phyloP scores from a whole-genome alignment of 37 sponge, comb jelly and placozoan species.

The Ephydatia muelleri region DNA sequence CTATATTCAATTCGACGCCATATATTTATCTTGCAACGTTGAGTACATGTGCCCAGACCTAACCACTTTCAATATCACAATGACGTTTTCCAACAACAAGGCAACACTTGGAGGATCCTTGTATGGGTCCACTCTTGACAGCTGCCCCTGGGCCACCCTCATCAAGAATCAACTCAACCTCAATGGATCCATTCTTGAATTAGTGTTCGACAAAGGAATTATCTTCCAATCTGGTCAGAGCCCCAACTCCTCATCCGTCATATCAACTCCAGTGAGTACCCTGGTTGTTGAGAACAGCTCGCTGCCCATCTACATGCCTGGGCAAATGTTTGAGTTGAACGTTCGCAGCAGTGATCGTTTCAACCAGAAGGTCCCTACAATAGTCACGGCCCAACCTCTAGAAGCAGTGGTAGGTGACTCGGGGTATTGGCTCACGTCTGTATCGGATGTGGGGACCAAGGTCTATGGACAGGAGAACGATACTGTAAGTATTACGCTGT shows the following conservation, averaged over 20 bases:
- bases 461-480: background rate
- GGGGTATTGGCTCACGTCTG: background rate
- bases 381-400: background rate
- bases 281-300: background rate
- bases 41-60: slow-evolving; percentile 3
- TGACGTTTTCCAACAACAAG: slow-evolving; percentile 20
- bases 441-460: background rate
- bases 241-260: background rate
- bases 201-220: background rate
- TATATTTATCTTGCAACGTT: background rate
- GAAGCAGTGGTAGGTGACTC: background rate
- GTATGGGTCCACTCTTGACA: slow-evolving; percentile 53
- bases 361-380: background rate
- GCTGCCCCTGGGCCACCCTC: slow-evolving; percentile 28
- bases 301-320: background rate
- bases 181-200: background rate
- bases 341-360: background rate
- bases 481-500: background rate
- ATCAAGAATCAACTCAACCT: background rate
- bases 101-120: slow-evolving; percentile 26
- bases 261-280: background rate
- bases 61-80: background rate
- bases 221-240: background rate
- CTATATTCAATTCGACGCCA: slow-evolving; percentile 27
- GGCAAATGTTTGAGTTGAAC: background rate